These are phyloP conservation scores for Phyllotis vaccarum DNA, from an alignment of 2,797 vertebrate genomes.

Conservation along the genomic window DNA sequence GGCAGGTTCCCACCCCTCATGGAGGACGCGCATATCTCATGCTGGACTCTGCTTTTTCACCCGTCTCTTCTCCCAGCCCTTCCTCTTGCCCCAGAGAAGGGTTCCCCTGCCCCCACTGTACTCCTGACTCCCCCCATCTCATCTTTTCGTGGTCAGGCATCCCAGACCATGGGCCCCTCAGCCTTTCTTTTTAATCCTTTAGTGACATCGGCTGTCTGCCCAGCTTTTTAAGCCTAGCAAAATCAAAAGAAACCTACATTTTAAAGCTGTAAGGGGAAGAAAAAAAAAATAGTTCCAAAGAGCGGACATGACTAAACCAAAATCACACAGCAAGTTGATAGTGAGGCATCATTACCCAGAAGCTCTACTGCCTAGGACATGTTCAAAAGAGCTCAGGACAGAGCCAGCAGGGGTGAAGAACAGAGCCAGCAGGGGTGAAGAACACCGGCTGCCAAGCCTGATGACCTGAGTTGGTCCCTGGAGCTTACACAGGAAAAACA, in stretches of 20 bases:
- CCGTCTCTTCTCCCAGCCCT: neutral
- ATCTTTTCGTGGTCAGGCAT: neutral
- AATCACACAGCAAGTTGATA: neutral
- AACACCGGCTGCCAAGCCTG: neutral
- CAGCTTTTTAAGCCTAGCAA: neutral
- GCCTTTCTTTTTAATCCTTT: neutral
- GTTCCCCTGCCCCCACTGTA: neutral
- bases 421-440: neutral
- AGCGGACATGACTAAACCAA: neutral
- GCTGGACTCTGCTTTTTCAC: neutral
- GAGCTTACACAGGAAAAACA: no score
- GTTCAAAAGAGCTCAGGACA: neutral
- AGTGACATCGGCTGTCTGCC: neutral
- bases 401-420: neutral
- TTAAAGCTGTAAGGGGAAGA: neutral
- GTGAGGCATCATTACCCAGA: neutral
- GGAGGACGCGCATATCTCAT: neutral
- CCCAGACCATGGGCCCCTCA: no score
- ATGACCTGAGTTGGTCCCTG: neutral
- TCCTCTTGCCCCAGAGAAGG: neutral
- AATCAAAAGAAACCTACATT: conserved; percentile 17
- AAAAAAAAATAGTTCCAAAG: neutral
- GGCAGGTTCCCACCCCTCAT: neutral
- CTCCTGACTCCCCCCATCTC: neutral
- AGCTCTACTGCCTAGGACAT: neutral